These are phyloP conservation scores for Apostichopus californicus DNA, from an alignment of 35 echinoderm and acorn worm genomes.

Conservation along the genomic window DNA sequence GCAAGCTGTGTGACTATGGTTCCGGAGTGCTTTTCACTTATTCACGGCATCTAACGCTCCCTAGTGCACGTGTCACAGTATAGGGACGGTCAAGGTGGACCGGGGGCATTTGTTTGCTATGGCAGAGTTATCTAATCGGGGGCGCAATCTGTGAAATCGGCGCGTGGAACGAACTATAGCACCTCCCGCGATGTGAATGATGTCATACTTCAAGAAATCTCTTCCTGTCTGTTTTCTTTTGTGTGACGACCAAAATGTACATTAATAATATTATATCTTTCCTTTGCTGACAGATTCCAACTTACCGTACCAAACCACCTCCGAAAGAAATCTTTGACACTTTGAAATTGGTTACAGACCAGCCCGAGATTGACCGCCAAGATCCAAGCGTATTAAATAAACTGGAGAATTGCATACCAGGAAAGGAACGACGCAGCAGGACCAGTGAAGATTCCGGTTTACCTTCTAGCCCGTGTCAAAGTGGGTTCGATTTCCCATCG, in stretches of 20 bases:
- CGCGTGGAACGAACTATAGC: too few relatives aligned
- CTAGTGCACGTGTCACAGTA: too few relatives aligned
- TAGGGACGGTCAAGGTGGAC: too few relatives aligned
- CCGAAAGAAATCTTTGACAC: not conserved
- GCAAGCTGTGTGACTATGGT: too few relatives aligned
- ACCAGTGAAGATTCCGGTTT: not conserved
- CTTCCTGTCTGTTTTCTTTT: not conserved
- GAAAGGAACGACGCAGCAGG: not conserved
- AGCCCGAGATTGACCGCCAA: not conserved
- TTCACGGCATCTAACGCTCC: too few relatives aligned
- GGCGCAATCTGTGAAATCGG: too few relatives aligned
- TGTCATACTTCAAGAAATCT: not conserved
- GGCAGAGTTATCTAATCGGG: too few relatives aligned
- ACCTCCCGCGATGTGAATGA: not conserved
- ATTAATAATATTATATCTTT: not conserved
- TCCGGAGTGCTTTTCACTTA: too few relatives aligned
- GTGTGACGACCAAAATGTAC: not conserved
- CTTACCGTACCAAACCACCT: not conserved
- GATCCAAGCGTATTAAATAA: not conserved
- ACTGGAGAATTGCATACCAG: not conserved
- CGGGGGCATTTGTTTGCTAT: too few relatives aligned
- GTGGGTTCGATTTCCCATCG: not conserved
- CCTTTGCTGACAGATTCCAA: not conserved
- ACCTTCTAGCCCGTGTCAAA: not conserved
- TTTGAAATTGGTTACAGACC: not conserved